Evolutionary conservation across 2,797 vertebrate species (phyloP).

Genomic region (Delichon dasypus): DNA sequence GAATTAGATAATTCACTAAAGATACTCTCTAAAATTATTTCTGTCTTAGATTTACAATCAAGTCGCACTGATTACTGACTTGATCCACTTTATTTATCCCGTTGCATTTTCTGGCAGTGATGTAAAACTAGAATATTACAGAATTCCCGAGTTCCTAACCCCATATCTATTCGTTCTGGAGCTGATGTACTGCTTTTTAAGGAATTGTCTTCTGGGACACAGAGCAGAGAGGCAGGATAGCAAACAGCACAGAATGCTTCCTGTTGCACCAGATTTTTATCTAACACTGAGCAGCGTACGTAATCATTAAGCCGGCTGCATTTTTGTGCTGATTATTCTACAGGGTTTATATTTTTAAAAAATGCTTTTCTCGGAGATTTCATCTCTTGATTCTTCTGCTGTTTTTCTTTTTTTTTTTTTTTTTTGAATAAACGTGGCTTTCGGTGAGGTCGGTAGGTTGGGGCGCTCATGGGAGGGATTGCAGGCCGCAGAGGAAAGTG

Average conservation of each 20-base stretch:
- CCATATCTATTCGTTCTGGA: not conserved
- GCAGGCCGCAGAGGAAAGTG: not conserved
- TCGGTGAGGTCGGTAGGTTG: not conserved
- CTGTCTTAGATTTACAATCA: not conserved
- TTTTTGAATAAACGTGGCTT: not conserved
- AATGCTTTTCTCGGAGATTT: not conserved
- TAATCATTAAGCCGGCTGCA: not conserved
- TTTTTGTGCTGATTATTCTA: not conserved
- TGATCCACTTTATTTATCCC: not conserved
- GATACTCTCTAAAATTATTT: not conserved
- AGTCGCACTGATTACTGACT: not conserved
- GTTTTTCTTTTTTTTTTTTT: fast-evolving
- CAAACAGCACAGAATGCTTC: not conserved
- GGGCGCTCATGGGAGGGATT: fast-evolving
- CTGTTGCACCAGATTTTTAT: not conserved
- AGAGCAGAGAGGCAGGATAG: not conserved
- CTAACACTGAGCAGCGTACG: not conserved
- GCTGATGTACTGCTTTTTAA: not conserved
- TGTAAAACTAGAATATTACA: not conserved
- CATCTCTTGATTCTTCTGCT: not conserved
- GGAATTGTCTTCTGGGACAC: not conserved
- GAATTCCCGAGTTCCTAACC: not conserved
- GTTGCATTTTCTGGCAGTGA: not conserved
- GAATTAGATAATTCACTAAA: not conserved
- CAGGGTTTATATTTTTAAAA: not conserved